These are phyloP conservation scores for Orussus abietinus DNA, from an alignment of 1,140 invertebrate species.

Conservation along the genomic window DNA sequence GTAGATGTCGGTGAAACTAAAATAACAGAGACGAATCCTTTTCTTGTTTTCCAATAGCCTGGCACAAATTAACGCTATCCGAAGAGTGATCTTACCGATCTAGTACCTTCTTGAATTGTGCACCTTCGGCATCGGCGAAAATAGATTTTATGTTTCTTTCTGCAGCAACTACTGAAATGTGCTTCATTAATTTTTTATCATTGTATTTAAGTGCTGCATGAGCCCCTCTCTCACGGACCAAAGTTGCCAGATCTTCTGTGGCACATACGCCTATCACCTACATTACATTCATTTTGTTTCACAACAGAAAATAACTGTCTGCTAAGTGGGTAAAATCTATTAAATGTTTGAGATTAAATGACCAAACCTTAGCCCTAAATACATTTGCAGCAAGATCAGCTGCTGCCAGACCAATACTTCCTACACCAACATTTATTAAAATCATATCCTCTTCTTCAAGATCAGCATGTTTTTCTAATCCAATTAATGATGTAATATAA, in stretches of 20 bases:
- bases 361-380: constrained; percentile 56
- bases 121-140: constrained; percentile 59
- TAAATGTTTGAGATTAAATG: neutral
- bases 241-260: constrained; percentile 54
- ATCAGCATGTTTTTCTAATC: constrained; percentile 53
- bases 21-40: constrained; percentile 21
- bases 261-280: constrained; percentile 62
- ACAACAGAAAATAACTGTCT: constrained; percentile 10
- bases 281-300: constrained; percentile 17
- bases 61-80: neutral
- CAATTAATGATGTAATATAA: constrained; percentile 60
- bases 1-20: constrained; percentile 42
- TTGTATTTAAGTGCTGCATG: constrained; percentile 58
- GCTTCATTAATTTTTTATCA: constrained; percentile 53
- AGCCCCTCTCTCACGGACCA: constrained; percentile 59
- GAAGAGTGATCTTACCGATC: constrained; percentile 45
- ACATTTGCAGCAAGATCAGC: constrained; percentile 63
- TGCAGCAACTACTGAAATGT: constrained; percentile 55
- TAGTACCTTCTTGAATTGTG: constrained; percentile 55
- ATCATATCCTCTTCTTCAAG: constrained; percentile 56
- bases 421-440: constrained; percentile 59
- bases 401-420: constrained; percentile 59
- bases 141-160: constrained; percentile 57
- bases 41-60: constrained; percentile 6
- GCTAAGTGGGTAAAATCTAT: constrained; percentile 6